Conservation (phyloP, 2,797 vertebrate species). For the Xenentodon cancila region DNA sequence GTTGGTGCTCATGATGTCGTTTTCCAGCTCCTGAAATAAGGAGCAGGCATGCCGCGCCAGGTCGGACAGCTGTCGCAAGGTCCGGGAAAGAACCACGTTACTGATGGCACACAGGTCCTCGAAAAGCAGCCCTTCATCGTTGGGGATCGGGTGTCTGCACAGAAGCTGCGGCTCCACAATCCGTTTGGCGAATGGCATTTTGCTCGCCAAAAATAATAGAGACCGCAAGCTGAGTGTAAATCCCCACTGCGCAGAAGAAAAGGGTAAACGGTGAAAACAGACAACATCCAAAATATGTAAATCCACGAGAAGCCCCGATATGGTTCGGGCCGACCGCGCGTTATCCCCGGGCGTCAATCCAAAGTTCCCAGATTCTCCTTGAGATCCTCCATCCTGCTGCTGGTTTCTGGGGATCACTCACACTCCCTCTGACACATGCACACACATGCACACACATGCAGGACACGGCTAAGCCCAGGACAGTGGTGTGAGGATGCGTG, state of each 20-base stretch:
- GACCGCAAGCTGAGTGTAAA: slow-evolving; percentile 69
- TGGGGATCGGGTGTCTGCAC: slow-evolving; percentile 88
- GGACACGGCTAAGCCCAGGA: slow-evolving; percentile 73
- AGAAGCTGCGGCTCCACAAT: slow-evolving; percentile 95
- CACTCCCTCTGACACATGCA: slow-evolving; percentile 72
- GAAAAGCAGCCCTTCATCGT: slow-evolving; percentile 85
- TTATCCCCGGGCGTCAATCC: slow-evolving; percentile 82
- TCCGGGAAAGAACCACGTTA: slow-evolving; percentile 93
- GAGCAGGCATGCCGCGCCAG: slow-evolving; percentile 95
- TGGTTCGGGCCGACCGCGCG: slow-evolving; percentile 70
- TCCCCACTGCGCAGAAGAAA: slow-evolving; percentile 69
- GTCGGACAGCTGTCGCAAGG: slow-evolving; percentile 96
- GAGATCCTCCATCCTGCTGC: slow-evolving; percentile 82
- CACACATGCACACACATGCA: slow-evolving; percentile 76
- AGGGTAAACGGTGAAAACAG: slow-evolving; percentile 61
- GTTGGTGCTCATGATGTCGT: slow-evolving; percentile 91
- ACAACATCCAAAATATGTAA: slow-evolving; percentile 77
- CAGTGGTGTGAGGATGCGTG: slow-evolving; percentile 78
- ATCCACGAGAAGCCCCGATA: slow-evolving; percentile 69
- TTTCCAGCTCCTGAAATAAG: slow-evolving; percentile 96
- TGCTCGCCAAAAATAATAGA: slow-evolving; percentile 62
- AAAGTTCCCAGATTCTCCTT: slow-evolving; percentile 84
- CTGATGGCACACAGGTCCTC: slow-evolving; percentile 94
- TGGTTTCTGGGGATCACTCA: slow-evolving; percentile 75
- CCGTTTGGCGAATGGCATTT: slow-evolving; percentile 97